A percentile compares a stretch with the other conserved stretches of the same genome.
Conservation (phyloP, 2,888 invertebrate species). For the Eupeodes latifasciatus region DNA sequence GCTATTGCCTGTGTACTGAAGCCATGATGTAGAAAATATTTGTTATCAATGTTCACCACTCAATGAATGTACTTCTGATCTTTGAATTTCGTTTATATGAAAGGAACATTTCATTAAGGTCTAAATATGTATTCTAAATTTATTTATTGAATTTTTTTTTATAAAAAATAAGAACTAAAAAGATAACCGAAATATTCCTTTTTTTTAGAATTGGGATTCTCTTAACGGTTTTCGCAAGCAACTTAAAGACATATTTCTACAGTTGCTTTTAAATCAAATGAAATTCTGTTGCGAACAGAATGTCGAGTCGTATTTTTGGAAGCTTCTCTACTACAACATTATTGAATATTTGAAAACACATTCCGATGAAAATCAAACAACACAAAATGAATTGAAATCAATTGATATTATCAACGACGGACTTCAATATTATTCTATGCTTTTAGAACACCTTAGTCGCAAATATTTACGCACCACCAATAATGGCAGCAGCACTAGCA, state of each 20-base stretch:
- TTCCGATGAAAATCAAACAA: constrained; percentile 86
- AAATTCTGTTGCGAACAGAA: constrained; percentile 94
- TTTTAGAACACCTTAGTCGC: constrained; percentile 90
- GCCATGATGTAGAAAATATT: too few relatives aligned
- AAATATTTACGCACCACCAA: constrained; percentile 86
- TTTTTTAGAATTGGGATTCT: constrained; percentile 87
- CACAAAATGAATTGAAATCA: constrained; percentile 87
- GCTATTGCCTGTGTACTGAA: too few relatives aligned
- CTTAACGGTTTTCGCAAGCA: constrained; percentile 86
- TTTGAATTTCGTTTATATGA: too few relatives aligned
- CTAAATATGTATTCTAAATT: too few relatives aligned
- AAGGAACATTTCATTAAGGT: too few relatives aligned
- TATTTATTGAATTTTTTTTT: too few relatives aligned
- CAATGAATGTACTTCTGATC: too few relatives aligned
- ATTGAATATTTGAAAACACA: constrained; percentile 91
- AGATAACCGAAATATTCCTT: too few relatives aligned
- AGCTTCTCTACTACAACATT: constrained; percentile 93
- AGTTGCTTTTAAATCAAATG: constrained; percentile 90
- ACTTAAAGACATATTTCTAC: constrained; percentile 88
- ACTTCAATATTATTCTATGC: constrained; percentile 90
- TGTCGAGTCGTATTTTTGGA: constrained; percentile 96
- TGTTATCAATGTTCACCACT: too few relatives aligned
- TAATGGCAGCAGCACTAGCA: constrained; percentile 36
- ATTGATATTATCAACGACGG: constrained; percentile 89
- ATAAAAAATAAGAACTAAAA: too few relatives aligned